Conservation (phyloP, 2,113 vertebrate genomes). For the Leptocoma aspasia region DNA sequence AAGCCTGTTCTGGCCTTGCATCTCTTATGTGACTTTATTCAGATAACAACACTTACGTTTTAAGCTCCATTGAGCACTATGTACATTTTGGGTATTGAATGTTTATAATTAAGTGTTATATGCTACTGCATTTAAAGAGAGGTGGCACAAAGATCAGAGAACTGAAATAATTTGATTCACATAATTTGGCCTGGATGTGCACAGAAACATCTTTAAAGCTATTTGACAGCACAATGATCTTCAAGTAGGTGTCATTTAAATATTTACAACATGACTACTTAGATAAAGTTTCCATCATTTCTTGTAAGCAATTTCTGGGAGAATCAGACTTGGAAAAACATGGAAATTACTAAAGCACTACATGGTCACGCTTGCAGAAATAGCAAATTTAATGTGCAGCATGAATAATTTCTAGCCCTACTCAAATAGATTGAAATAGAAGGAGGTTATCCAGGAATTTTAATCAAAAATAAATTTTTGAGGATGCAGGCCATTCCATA, state of each 20-base stretch:
- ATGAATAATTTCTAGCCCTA: conserved; percentile 15
- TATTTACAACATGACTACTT: conserved; percentile 22
- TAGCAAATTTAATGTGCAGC: neutral
- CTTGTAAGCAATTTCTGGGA: neutral
- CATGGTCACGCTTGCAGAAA: neutral
- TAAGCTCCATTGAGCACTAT: neutral
- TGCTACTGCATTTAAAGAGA: neutral
- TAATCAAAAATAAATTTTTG: conserved; percentile 29
- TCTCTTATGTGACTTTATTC: neutral
- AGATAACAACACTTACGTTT: neutral
- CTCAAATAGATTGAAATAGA: conserved; percentile 9
- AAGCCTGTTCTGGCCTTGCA: neutral
- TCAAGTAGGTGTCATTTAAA: neutral
- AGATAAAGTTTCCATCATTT: neutral
- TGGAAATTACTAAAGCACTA: neutral
- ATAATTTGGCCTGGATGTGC: neutral
- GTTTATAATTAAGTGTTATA: neutral
- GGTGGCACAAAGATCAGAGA: neutral
- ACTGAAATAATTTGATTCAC: neutral
- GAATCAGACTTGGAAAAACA: neutral
- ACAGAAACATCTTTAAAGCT: neutral
- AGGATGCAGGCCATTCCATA: neutral
- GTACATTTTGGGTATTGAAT: neutral
- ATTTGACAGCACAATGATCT: neutral
- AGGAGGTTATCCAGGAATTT: conserved; percentile 11